A percentile compares a stretch with the other conserved stretches of the same genome.
Evolutionary conservation across 37 sponge, comb jelly and placozoan species (phyloP).

Genomic region (Tethya wilhelma): DNA sequence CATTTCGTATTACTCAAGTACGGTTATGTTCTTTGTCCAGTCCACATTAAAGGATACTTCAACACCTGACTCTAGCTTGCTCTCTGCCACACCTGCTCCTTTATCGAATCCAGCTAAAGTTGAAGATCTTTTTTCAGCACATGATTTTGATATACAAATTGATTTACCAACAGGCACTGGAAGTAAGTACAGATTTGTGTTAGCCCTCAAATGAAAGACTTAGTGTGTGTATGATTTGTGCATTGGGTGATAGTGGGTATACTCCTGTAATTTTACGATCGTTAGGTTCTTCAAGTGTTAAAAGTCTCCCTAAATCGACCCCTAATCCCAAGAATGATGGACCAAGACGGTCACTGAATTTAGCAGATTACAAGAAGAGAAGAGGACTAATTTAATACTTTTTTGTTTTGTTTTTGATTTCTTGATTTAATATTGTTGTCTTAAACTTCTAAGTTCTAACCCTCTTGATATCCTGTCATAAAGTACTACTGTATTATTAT

Average conservation of each 20-base stretch:
- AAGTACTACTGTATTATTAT: not conserved
- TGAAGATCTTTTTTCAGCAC: conserved; percentile 89
- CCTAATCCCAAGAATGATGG: conserved; percentile 44
- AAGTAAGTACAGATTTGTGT: conserved; percentile 36
- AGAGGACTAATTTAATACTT: conserved; percentile 82
- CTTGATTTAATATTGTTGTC: not conserved
- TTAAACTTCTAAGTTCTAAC: not conserved
- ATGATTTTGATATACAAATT: conserved; percentile 95
- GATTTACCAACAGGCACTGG: conserved; percentile 73
- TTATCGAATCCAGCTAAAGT: not conserved
- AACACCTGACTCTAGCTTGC: conserved; percentile 20
- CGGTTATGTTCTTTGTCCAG: not conserved
- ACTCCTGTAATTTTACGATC: not conserved
- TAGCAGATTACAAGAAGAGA: conserved; percentile 98
- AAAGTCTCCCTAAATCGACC: conserved; percentile 27
- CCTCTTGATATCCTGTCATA: not conserved
- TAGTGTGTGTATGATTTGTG: too few relatives aligned
- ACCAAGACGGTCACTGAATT: conserved; percentile 85
- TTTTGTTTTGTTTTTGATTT: not conserved
- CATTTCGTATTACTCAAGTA: not conserved
- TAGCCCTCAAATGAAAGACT: too few relatives aligned
- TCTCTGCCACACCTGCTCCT: conserved; percentile 32
- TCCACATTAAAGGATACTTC: not conserved
- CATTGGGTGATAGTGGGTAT: not conserved
- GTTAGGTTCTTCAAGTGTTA: conserved; percentile 46